phyloP scores from a whole-genome alignment of 1,140 invertebrate genomes.

The Drosophila guanche region DNA sequence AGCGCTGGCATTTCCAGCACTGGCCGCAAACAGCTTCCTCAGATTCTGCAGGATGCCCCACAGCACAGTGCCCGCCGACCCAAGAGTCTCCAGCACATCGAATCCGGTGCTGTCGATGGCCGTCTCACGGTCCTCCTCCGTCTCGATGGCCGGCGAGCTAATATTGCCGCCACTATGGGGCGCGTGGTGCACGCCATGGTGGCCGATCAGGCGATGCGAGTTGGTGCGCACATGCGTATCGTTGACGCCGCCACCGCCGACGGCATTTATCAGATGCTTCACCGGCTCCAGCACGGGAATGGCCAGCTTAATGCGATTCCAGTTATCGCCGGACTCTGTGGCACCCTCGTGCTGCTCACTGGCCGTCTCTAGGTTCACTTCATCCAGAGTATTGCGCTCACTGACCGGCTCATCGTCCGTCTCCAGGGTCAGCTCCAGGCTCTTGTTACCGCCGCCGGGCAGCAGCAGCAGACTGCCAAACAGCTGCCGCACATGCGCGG shows the following conservation, averaged over 20 bases:
- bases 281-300: constrained; percentile 76
- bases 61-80: constrained; percentile 53
- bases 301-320: constrained; percentile 66
- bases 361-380: constrained; percentile 28
- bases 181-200: constrained; percentile 57
- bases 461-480: constrained; percentile 52
- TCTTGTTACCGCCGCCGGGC: constrained; percentile 37
- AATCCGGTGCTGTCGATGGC: constrained; percentile 74
- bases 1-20: constrained; percentile 66
- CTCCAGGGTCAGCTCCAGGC: constrained; percentile 29
- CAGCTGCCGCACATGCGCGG: constrained; percentile 57
- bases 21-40: constrained; percentile 61
- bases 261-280: constrained; percentile 68
- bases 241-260: constrained; percentile 67
- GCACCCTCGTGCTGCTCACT: constrained; percentile 63
- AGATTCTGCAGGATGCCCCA: constrained; percentile 64
- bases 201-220: constrained; percentile 58
- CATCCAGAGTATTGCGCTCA: constrained; percentile 53
- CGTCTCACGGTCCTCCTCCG: constrained; percentile 73
- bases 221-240: constrained; percentile 65
- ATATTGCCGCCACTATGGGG: constrained; percentile 41
- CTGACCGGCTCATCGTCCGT: constrained; percentile 56
- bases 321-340: constrained; percentile 40
- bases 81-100: constrained; percentile 66
- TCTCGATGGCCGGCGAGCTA: constrained; percentile 72